Base-by-base conservation (phyloP, 1,140 invertebrate species). In the Hermatobates lingyangjiaoensis region DNA sequence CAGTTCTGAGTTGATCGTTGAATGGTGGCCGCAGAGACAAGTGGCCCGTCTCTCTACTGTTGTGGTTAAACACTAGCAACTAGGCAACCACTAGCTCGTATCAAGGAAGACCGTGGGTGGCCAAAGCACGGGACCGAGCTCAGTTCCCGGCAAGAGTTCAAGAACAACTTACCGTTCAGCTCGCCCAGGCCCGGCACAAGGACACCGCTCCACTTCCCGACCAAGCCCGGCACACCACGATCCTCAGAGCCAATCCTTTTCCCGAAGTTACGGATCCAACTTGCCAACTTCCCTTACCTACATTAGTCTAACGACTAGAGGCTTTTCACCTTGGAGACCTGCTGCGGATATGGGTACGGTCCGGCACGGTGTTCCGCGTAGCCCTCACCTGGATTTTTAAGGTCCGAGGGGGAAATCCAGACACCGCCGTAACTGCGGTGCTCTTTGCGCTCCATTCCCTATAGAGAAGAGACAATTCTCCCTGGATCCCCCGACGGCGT, bases 301-400 rank as follows among this genome's bases (percentile, higher is more conserved):
- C 80, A 83, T 84, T 84, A 75, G 73, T 82, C 79, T 79, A 83
- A 81, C 77, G 74, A 83, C 80, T 79, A 85, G 80, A 85, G 83
- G 80, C 79, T 85, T 70, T 78, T 81, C 73, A 83, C 81, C 82
- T 84, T 80, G 81, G 80, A 85, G 79, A 86, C 81, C 80, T 81
- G 79, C 73, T 84, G 79, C 79, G 77, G 79, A 76, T 81, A 81
- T 81, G 71, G 74, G 77, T 81, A 83, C 77, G 77, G 76, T 63
- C 71, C 67, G 69, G 71, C 68, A 70, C 71, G 72, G 73, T 64
- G 64, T 70, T 78, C 69, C 73, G 67, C 76, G 72, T 74, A 67
- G 68, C 74, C 73, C 74, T 79, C 75, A 72, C 74, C 74, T 71
- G 74, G 73, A 78, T 80, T 81, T 81, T 80, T 75, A 80, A 77